Evolutionary conservation across 2,888 invertebrate species (phyloP), one percentile per base, ranked within the genome.

Genomic region (Candidula unifasciata): DNA sequence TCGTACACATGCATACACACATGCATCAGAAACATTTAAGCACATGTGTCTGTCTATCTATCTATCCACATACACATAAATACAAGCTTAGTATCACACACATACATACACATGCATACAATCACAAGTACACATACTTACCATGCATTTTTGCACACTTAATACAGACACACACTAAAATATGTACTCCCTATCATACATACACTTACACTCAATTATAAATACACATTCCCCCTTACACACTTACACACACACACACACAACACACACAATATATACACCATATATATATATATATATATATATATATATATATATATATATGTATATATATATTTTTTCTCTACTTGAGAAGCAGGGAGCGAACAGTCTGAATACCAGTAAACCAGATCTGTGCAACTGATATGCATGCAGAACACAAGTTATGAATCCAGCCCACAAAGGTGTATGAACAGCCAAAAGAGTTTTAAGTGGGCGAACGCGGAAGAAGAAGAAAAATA

Each of bases 221-320:
- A 10, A 54, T 54, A 54, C 54, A 54, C 18, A 54, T 18, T 13
- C 18, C 10, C 54, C 10, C 18, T 13, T 18, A 54, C 18, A 54
- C 54, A 54, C 18, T 13, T 18, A 54, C 18, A 54, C 54, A 54
- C 18, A 54, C 54, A 54, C 18, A 54, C 54, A 54, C 18, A 54
- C 76, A 76, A n/a, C n/a, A n/a, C n/a, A n/a, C n/a, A n/a, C n/a
- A n/a, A n/a, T n/a, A n/a, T n/a, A n/a, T n/a, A n/a, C n/a, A 37
- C 35, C 76, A 76, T 54, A 44, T 52, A 76, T 54, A 52, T 52
- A 76, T 54, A 76, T 52, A 52, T 54, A 54, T 18, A 54, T 54
- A 18, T 18, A 54, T 54, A 54, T 18, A 54, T 54, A 54, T 18
- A 78, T 54, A 60, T 35, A 60, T 57, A 78, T 60, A 33, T 27